phyloP scores from a whole-genome alignment of 2,797 vertebrate species.

The Sarcoramphus papa region DNA sequence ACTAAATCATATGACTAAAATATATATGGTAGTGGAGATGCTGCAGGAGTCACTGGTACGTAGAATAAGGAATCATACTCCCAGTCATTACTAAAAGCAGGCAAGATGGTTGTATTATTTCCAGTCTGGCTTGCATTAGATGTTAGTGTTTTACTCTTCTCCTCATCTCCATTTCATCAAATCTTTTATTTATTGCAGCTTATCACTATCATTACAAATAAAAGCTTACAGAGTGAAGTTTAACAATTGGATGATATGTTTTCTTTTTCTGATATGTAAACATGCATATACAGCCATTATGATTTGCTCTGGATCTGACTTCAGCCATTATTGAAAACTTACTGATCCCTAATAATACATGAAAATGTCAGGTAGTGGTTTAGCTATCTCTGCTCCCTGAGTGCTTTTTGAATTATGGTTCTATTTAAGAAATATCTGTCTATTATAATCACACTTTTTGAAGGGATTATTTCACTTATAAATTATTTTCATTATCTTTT shows the following conservation, averaged over 20 bases:
- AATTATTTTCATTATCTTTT: not conserved
- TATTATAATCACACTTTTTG: not conserved
- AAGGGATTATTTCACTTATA: not conserved
- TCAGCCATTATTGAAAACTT: not conserved
- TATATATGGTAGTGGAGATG: not conserved
- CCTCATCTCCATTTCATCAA: not conserved
- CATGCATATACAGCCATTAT: not conserved
- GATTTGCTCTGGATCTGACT: not conserved
- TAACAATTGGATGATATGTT: not conserved
- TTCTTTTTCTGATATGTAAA: not conserved
- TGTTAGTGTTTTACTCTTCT: not conserved
- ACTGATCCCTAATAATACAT: not conserved
- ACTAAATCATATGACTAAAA: not conserved
- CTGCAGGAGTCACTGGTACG: not conserved
- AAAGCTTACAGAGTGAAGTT: not conserved
- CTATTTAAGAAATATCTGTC: not conserved
- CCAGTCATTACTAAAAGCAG: not conserved
- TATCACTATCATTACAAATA: not conserved
- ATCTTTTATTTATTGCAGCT: not conserved
- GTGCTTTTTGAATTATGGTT: not conserved
- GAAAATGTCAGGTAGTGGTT: not conserved
- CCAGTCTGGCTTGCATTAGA: not conserved
- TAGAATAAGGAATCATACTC: not conserved
- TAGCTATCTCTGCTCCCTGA: not conserved
- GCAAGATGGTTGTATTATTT: not conserved